Evolutionary conservation across 1,140 invertebrate genomes (phyloP), one percentile per base, ranked within the genome.

Genomic region (Amyelois transitella): DNA sequence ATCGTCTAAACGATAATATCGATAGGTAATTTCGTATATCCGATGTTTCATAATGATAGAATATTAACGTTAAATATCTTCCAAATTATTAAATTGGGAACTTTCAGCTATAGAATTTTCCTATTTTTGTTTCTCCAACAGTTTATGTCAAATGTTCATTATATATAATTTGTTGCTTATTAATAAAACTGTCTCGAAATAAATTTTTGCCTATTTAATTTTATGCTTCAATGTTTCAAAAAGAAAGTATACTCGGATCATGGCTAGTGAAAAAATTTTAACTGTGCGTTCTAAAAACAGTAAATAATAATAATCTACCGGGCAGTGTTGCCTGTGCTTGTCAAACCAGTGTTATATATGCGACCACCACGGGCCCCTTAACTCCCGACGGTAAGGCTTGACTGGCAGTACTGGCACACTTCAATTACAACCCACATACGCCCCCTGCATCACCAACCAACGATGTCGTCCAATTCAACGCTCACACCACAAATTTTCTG

Each of bases 341-440:
- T 63, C 57, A 53, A 53, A 24, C 45, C 52, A 22, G 22, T 47
- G n/a, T 59, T 53, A 38, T 3, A 2, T 38, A 14, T 3, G 12
- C 18, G 12, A 21, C 19, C 45, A 12, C 32, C 32, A 38, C 12
- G 8, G n/a, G n/a, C n/a, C n/a, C 32, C 12, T 14, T 6, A 8
- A 14, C 44, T 75, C 76, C 71, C 74, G 45, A 24, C 57, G 69
- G 78, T 66, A 56, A 51, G 64, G 58, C 59, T 49, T 3, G 8
- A 38, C 17, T 53, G 60, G n/a, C n/a, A n/a, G n/a, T n/a, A 57
- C 66, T 63, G 69, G 71, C 66, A 75, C 65, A 64, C 66, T 60
- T 69, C 68, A 72, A 78, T 78, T 78, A 75, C 74, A 71, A 71
- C 72, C 64, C 68, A 67, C 64, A 68, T 68, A 74, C 71, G 66